Base-by-base conservation (phyloP, 2,888 invertebrate species). In the Eristalis tenax region DNA sequence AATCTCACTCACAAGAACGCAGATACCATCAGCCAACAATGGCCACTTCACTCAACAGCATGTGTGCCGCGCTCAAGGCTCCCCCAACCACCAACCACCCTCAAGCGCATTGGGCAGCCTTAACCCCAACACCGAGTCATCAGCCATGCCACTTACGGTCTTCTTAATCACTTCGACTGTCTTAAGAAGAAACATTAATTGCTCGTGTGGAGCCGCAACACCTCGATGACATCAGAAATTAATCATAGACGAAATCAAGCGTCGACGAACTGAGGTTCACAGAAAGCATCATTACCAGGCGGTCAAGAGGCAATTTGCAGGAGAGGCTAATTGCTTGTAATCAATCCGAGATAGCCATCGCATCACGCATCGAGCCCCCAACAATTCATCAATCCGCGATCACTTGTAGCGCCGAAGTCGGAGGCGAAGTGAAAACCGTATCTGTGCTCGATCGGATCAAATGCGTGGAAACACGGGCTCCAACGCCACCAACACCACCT, bases 401-500 rank as follows among this genome's bases (percentile, higher is more conserved):
- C 82, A 86, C 85, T 86, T 70, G 77, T 68, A 43, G 5, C 32
- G 75, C 61, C 74, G 26, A 59, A 59, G 50, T 50, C 50, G 18
- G 23, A 13, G 59, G 6, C 23, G 59, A 38, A 50, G 65, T 38
- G 68, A 63, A 23, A 77, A 85, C 69, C 81, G 80, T 81, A 81
- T 85, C 85, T 76, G 73, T 63, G 18, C 76, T 80, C 32, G 32
- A 32, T 32, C 32, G 32, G 50, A 82, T 82, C 70, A 61, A 82
- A 74, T 86, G 81, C 86, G 83, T 86, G 86, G 82, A 73, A 75
- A 78, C 73, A 77, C 73, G 78, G 83, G 82, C 66, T 82, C 32
- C 8, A 26, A 78, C 71, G 70, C 75, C 74, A 69, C 68, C 57
- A 75, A 26, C 35, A 23, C 8, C 61, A 28, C 18, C 57, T n/a